Evolutionary conservation across 2,113 vertebrate species (phyloP), one percentile per base, ranked within the genome.

Genomic region (Gallinago jamesoni): DNA sequence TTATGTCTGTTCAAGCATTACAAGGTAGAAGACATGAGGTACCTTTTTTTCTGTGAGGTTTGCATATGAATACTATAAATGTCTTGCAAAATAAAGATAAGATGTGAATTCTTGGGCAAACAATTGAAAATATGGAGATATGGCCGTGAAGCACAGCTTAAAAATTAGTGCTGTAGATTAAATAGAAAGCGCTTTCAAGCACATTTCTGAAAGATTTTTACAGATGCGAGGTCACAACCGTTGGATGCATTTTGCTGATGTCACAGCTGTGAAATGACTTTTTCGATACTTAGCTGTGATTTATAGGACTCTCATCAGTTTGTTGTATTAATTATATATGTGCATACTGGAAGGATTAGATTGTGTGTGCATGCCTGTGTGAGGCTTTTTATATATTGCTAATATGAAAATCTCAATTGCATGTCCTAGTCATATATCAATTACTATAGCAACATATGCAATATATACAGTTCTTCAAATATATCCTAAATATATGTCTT

Each of bases 161-260:
- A 78, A 93, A 90, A 87, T 59, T 31, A 62, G 84, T 85, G 66
- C n/a, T 27, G 22, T 50, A 45, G 16, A 56, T 70, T 83, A 90
- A 69, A 60, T 21, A 55, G 48, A 64, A 78, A 66, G 25, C 41
- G 56, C 14, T 84, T 89, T 52, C 33, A 95, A 84, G 59, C 75
- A 52, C 64, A 72, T 93, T 95, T 90, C 72, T 86, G 85, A 77
- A 96, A 94, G 77, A 70, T 90, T 91, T 96, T 93, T 95, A 48
- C 93, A 70, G 59, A 88, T 90, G 47, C 7, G 15, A 91, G 82
- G 89, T 95, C 91, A 89, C 68, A 91, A 17, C 27, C 52, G 64
- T 39, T 87, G 67, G 78, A 77, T 83, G 55, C 33, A 48, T 95
- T 96, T 83, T 93, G 95, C 86, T 96, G 96, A 94, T 94, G 92